phyloP scores from a whole-genome alignment of 2,797 vertebrate species.

The Halcyon badia region DNA sequence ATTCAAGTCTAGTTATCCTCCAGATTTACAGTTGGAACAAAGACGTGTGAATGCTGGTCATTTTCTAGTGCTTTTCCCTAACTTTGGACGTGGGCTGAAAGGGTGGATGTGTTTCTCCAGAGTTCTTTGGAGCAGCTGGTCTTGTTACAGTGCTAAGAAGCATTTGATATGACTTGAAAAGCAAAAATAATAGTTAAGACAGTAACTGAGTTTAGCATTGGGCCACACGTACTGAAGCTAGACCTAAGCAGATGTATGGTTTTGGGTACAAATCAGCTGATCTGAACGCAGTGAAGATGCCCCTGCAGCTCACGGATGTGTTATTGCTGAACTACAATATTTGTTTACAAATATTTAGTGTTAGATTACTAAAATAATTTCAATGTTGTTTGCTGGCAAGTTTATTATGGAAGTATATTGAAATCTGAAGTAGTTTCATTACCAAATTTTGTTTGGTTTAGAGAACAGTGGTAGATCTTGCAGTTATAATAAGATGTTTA shows the following conservation, averaged over 20 bases:
- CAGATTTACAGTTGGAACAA: constrained; percentile 18
- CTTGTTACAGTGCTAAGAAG: neutral
- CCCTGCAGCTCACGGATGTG: neutral
- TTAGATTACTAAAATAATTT: neutral
- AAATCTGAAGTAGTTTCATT: neutral
- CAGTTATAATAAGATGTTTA: neutral
- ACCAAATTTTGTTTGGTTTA: neutral
- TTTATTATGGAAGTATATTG: neutral
- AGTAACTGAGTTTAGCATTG: neutral
- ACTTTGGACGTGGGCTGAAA: neutral
- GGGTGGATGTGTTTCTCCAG: neutral
- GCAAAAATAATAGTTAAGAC: neutral
- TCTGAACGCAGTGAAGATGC: neutral
- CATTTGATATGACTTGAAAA: neutral
- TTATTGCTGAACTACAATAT: neutral
- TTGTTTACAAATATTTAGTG: neutral
- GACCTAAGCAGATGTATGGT: neutral
- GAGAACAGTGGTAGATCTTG: neutral
- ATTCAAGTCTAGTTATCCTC: neutral
- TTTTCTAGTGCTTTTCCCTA: neutral
- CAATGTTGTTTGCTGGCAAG: neutral
- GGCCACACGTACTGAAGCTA: neutral
- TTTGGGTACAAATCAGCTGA: neutral
- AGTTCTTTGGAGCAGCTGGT: neutral
- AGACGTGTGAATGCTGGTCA: neutral